Percentiles rank a stretch among this genome's conserved stretches.
These are phyloP conservation scores for Caenorhabditis sp. DNA, from an alignment of 2,888 invertebrate species.

Conservation along the genomic window DNA sequence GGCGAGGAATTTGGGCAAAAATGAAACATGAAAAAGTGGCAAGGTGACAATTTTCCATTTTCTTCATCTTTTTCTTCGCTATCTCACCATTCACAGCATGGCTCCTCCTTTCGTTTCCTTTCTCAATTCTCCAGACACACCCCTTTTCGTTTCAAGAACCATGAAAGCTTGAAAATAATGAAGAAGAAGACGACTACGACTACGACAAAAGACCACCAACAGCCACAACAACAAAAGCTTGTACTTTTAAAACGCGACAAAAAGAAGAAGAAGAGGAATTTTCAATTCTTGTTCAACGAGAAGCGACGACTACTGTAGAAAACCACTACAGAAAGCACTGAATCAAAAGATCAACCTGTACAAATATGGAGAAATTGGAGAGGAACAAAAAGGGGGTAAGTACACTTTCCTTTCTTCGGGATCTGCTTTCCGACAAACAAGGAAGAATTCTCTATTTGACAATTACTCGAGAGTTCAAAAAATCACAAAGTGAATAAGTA, in stretches of 20 bases:
- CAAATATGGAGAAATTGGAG: not conserved
- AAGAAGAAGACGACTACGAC: not conserved
- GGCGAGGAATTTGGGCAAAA: too few relatives aligned
- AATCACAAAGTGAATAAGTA: too few relatives aligned
- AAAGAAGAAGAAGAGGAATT: not conserved
- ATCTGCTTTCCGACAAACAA: not conserved
- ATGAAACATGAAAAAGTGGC: not conserved
- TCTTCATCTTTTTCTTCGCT: too few relatives aligned
- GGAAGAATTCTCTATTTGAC: not conserved
- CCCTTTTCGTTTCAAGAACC: not conserved
- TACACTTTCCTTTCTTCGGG: not conserved
- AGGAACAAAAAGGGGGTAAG: not conserved
- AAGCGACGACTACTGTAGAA: not conserved
- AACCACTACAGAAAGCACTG: not conserved
- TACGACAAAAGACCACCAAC: not conserved
- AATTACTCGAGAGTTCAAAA: too few relatives aligned
- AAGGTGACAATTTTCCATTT: not conserved
- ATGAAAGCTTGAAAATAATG: not conserved
- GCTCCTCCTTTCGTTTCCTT: not conserved
- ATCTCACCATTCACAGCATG: not conserved
- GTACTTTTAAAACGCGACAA: not conserved
- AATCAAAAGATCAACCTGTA: not conserved
- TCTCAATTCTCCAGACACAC: not conserved
- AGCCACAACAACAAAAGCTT: not conserved
- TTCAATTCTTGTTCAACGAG: too few relatives aligned